Percentiles rank a stretch among this genome's conserved stretches.
Evolutionary conservation across 2,797 vertebrate genomes (phyloP).

Genomic region (Adelosebastes latens): DNA sequence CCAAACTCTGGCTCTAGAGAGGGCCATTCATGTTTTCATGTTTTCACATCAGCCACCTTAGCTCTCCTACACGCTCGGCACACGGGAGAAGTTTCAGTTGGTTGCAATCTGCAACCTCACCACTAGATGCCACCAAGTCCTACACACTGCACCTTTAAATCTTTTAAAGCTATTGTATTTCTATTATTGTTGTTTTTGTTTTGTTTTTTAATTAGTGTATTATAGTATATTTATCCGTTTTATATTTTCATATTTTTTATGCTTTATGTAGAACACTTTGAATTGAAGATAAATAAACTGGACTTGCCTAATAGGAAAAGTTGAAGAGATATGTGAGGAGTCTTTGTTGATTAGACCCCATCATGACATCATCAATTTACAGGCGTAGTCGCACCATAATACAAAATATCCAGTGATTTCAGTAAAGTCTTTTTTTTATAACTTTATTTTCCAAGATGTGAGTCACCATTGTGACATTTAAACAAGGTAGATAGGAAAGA

Average conservation of each 20-base stretch:
- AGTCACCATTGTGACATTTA: too few species aligned
- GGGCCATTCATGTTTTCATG: too few species aligned
- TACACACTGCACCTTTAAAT: too few species aligned
- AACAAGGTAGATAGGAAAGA: too few species aligned
- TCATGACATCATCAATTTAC: background rate
- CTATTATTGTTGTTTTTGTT: background rate
- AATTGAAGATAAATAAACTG: background rate
- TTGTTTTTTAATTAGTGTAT: background rate
- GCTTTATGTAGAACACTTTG: background rate
- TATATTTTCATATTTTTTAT: background rate
- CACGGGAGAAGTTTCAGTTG: too few species aligned
- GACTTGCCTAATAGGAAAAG: background rate
- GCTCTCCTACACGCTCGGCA: too few species aligned
- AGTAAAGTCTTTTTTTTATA: too few species aligned
- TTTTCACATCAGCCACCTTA: too few species aligned
- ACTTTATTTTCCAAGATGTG: too few species aligned
- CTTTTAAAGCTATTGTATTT: background rate
- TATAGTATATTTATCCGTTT: background rate
- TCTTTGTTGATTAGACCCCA: background rate
- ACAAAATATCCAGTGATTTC: background rate
- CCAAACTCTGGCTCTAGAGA: too few species aligned
- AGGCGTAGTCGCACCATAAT: background rate
- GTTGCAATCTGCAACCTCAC: too few species aligned
- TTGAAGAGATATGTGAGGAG: background rate
- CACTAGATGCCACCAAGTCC: too few species aligned